Base-by-base conservation (phyloP, 2,113 vertebrate genomes). In the Cryptotis parvus region DNA sequence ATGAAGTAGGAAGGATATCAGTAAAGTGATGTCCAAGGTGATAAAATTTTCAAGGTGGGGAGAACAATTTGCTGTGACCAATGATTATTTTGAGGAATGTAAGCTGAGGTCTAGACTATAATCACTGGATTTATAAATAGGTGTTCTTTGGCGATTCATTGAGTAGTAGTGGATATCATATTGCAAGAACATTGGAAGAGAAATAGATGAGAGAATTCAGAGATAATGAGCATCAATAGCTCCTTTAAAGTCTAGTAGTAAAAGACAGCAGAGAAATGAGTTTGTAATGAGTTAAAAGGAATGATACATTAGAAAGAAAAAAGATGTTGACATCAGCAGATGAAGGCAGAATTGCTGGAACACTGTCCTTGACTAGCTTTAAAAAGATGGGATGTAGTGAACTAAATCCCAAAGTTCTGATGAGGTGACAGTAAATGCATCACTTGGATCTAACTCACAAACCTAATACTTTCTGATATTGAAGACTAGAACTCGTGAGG, bases 401-500 rank as follows among this genome's bases (percentile, higher is more conserved):
- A 6, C 31, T 37, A 33, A n/a, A n/a, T 9, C 11, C 3, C 8
- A 69, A 52, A 10, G 14, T 37, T 80, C 33, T 37, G 26, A 37
- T 7, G 29, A 74, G 0, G n/a, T 82, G 29, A 68, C 6, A 39
- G 16, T 39, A 16, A 55, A 14, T 20, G 3, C 11, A 55, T 33
- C 27, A 20, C 69, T 75, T 37, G 3, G 33, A 31, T 68, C 75
- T 43, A 58, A 58, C 18, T 24, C 55, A 58, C 55, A 58, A 58
- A 22, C 0, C 18, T 52, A 4, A 4, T 31, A 4, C 2, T 73
- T 43, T 66, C 20, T 0, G 0, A 35, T 31, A 87, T 3, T 41
- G 43, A 68, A n/a, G 26, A 15, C 3, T 66, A 43, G 18, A 4
- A 11, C 24, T 1, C 1, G 0, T 1, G 24, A 2, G 3, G 7